phyloP scores from a whole-genome alignment of 1,140 invertebrate species.

The Bombus consobrinus region DNA sequence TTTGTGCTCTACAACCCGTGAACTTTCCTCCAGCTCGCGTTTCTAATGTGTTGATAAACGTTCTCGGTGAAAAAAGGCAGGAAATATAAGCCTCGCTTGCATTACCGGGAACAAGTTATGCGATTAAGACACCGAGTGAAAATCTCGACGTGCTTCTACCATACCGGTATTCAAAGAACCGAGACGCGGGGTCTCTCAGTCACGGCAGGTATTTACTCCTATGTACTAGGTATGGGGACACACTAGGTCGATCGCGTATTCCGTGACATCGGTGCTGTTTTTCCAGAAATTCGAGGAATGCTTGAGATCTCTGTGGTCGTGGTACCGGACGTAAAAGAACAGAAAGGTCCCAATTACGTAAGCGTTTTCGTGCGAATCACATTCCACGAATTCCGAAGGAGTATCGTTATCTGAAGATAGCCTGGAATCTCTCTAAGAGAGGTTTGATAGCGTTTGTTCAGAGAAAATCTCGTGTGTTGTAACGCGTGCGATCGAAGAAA shows the following conservation, averaged over 20 bases:
- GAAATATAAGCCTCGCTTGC: slow-evolving; percentile 55
- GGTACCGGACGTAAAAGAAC: background rate
- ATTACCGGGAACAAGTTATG: slow-evolving; percentile 51
- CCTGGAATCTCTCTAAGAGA: background rate
- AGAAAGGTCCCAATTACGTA: slow-evolving; percentile 37
- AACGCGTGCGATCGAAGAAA: slow-evolving; percentile 12
- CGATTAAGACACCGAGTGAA: slow-evolving; percentile 52
- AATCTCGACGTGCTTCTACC: slow-evolving; percentile 49
- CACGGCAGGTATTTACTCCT: slow-evolving; percentile 48
- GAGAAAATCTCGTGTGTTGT: slow-evolving; percentile 13
- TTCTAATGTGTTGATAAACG: slow-evolving; percentile 44
- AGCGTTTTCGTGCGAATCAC: slow-evolving; percentile 38
- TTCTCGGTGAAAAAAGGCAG: slow-evolving; percentile 17
- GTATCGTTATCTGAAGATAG: slow-evolving; percentile 19
- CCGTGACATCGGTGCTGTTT: slow-evolving; percentile 48
- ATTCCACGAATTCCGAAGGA: slow-evolving; percentile 22
- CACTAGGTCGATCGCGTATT: slow-evolving; percentile 46
- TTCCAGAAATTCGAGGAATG: slow-evolving; percentile 56
- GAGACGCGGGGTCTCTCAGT: slow-evolving; percentile 27
- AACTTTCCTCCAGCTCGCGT: slow-evolving; percentile 25
- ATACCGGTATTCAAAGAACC: slow-evolving; percentile 58
- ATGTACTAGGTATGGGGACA: slow-evolving; percentile 28
- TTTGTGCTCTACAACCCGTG: slow-evolving; percentile 48
- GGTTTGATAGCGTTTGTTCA: background rate
- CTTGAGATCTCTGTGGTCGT: slow-evolving; percentile 15